phyloP scores from a whole-genome alignment of 2,113 vertebrate species.

The Hyaena hyaena region DNA sequence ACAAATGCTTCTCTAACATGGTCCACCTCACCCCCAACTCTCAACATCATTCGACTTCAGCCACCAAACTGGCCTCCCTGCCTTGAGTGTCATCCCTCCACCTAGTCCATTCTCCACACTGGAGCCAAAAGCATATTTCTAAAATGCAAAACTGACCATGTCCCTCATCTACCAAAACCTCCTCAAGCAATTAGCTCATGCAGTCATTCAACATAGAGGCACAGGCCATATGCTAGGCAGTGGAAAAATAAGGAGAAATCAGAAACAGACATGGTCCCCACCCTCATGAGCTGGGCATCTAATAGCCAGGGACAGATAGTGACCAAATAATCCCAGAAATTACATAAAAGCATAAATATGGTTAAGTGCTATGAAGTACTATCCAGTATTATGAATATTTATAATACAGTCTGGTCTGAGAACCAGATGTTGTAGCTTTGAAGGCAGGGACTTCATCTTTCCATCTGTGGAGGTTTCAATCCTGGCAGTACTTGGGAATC shows the following conservation, averaged over 20 bases:
- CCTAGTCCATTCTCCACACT: not conserved
- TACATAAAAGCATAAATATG: not conserved
- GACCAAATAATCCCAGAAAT: not conserved
- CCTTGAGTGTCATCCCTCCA: not conserved
- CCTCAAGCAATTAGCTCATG: not conserved
- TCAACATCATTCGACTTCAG: not conserved
- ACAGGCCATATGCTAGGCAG: not conserved
- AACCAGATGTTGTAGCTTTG: not conserved
- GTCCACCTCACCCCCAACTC: not conserved
- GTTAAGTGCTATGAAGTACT: not conserved
- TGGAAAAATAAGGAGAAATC: not conserved
- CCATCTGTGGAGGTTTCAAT: not conserved
- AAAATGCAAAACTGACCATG: not conserved
- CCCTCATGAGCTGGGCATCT: not conserved
- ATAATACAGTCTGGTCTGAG: not conserved
- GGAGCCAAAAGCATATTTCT: not conserved
- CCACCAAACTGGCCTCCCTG: not conserved
- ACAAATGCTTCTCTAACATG: not conserved
- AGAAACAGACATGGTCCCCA: not conserved
- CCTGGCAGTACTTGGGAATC: not conserved
- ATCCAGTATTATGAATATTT: not conserved
- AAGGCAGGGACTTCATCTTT: not conserved
- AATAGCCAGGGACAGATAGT: not conserved
- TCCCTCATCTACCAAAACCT: not conserved
- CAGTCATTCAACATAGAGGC: not conserved